Percentiles rank a stretch among this genome's conserved stretches.
Evolutionary conservation across 2,888 invertebrate species (phyloP).

Genomic region (Drosophila kambysellisi): DNA sequence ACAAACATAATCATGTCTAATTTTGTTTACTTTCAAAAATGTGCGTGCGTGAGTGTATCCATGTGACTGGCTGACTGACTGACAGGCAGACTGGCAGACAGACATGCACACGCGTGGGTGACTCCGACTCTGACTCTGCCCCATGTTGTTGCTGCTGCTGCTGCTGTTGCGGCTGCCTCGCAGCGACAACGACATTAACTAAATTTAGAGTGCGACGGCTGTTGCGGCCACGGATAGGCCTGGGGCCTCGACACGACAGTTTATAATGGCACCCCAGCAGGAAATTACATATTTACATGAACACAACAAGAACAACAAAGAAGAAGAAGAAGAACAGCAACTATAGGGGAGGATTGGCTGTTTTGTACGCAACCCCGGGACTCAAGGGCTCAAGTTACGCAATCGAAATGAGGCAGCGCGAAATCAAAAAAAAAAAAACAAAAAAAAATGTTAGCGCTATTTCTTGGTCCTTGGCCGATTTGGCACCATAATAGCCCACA

Average conservation of each 20-base stretch:
- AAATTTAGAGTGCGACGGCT: conserved; percentile 78
- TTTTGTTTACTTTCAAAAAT: conserved; percentile 81
- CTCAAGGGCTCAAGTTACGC: conserved; percentile 64
- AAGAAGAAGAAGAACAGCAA: not conserved
- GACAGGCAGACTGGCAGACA: conserved; percentile 16
- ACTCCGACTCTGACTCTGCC: conserved; percentile 22
- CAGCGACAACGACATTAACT: conserved; percentile 69
- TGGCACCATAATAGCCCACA: conserved; percentile 56
- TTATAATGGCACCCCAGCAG: conserved; percentile 50
- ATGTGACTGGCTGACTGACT: conserved; percentile 27
- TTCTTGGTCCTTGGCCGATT: conserved; percentile 60
- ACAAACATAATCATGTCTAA: conserved; percentile 81
- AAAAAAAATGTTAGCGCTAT: not conserved
- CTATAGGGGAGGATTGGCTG: conserved; percentile 21
- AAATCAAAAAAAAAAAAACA: conserved; percentile 57
- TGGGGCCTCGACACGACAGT: conserved; percentile 19
- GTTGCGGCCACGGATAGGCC: conserved; percentile 50
- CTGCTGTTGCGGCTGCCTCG: conserved; percentile 5
- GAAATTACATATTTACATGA: conserved; percentile 70
- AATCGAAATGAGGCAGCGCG: conserved; percentile 67
- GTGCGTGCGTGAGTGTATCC: conserved; percentile 70
- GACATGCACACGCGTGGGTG: conserved; percentile 41
- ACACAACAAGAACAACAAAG: not conserved
- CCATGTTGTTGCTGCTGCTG: conserved; percentile 10
- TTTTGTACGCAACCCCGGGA: conserved; percentile 10